Base-by-base conservation (phyloP, 2,113 vertebrate species). In the Hippocampus mohnikei region DNA sequence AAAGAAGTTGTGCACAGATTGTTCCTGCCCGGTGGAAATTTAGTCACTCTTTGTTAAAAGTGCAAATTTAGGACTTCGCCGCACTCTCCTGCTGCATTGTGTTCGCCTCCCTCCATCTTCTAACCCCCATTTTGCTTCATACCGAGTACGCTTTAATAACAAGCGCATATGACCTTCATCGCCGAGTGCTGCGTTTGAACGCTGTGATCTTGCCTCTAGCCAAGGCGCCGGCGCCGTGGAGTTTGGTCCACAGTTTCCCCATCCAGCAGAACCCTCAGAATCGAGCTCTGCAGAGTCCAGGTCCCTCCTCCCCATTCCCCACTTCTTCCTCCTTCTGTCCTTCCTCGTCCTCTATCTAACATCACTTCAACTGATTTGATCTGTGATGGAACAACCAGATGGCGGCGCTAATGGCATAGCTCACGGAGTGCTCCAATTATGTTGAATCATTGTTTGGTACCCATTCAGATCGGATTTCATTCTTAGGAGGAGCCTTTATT, bases 221-320 rank as follows among this genome's bases (percentile, higher is more conserved):
- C 63, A 87, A 84, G 74, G 85, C 84, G 81, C 85, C 82, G 21
- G 75, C 88, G 83, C 84, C 89, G 3, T 87, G 88, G 90, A 91
- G 74, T 85, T 81, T 86, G 87, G 83, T 90, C 84, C 89, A 91
- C 86, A 89, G 85, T 90, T 91, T 92, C 77, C 41, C 62, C 69
- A 80, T 83, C 85, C 82, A 77, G 72, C 78, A 86, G 80, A 78
- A 58, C 50, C 74, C 75, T 70, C 66, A 79, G 70, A 85, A 23
- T 70, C 70, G 23, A 60, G 74, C 73, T 60, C 75, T 60, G 71
- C 82, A 71, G 77, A 85, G 81, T 74, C 75, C 82, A 85, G 86
- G 87, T 87, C 81, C 68, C 58, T 20, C 5, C 16, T 16, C 23
- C 3, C 53, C 58, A 72, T 42, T 65, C 23, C n/a, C 44, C 63